A percentile compares a stretch with the other conserved stretches of the same genome.
phyloP scores from a whole-genome alignment of 1,140 invertebrate genomes.

The Drosophila parabipectinata region DNA sequence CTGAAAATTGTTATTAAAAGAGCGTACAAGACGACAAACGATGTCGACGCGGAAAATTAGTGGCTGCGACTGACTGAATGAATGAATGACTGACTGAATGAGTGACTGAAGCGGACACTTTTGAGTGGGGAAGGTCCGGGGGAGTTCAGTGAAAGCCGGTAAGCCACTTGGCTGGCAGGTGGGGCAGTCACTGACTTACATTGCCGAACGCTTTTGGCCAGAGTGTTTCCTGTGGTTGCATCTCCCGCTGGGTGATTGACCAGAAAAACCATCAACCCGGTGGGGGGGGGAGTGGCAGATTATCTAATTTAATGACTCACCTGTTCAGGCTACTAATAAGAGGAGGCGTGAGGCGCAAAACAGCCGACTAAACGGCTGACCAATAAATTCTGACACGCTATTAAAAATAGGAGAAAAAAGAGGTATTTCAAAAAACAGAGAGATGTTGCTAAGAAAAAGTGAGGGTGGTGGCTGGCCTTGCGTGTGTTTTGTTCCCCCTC shows the following conservation, averaged over 20 bases:
- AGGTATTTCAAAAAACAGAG: not conserved
- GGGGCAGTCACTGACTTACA: constrained; percentile 61
- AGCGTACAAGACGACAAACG: constrained; percentile 75
- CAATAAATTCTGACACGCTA: constrained; percentile 80
- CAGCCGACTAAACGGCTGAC: constrained; percentile 64
- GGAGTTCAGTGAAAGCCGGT: constrained; percentile 66
- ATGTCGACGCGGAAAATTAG: constrained; percentile 74
- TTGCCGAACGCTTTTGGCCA: constrained; percentile 56
- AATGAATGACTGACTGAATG: constrained; percentile 51
- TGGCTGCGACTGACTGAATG: constrained; percentile 47
- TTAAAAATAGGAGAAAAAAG: constrained; percentile 39
- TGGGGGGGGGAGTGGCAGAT: constrained; percentile 26
- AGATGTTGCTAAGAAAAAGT: not conserved
- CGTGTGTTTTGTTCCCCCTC: constrained; percentile 25
- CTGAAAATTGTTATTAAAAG: constrained; percentile 72
- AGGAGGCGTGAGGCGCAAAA: constrained; percentile 34
- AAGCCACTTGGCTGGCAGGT: constrained; percentile 58
- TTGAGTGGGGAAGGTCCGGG: not conserved
- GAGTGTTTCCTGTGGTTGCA: constrained; percentile 68
- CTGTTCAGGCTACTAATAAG: constrained; percentile 40
- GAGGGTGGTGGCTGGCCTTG: constrained; percentile 24
- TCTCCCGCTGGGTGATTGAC: constrained; percentile 63
- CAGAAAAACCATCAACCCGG: constrained; percentile 8
- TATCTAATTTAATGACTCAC: constrained; percentile 73
- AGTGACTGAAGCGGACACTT: constrained; percentile 33